Conservation (phyloP, 2,797 vertebrate species). For the Cichlasoma orientale region DNA sequence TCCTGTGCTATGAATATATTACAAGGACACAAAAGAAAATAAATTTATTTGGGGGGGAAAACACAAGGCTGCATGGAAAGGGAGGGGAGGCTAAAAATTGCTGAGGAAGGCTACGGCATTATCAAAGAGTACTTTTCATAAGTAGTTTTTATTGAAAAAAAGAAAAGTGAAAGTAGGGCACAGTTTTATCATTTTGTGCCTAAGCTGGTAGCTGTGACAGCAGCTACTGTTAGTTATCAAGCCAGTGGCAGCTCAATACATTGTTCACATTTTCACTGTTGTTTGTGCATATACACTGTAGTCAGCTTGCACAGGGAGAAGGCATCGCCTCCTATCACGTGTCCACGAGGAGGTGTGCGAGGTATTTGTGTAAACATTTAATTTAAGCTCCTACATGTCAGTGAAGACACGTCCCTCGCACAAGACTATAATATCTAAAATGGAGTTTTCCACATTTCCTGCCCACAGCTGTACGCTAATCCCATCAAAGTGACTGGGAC, state of each 20-base stretch:
- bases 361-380: constrained; percentile 50
- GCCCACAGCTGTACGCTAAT: constrained; percentile 65
- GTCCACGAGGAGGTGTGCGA: constrained; percentile 28
- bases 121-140: constrained; percentile 54
- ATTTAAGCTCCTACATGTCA: constrained; percentile 45
- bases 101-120: constrained; percentile 44
- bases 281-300: not conserved
- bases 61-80: constrained; percentile 23
- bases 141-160: constrained; percentile 40
- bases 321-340: constrained; percentile 26
- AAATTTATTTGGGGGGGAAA: constrained; percentile 45
- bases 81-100: constrained; percentile 39
- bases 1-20: constrained; percentile 74
- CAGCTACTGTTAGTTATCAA: constrained; percentile 39
- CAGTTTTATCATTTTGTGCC: constrained; percentile 49
- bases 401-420: constrained; percentile 30
- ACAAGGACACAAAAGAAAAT: constrained; percentile 68
- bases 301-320: constrained; percentile 33
- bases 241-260: constrained; percentile 10
- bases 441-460: constrained; percentile 37
- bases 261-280: not conserved
- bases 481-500: constrained; percentile 57
- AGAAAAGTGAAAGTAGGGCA: constrained; percentile 62
- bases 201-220: constrained; percentile 45
- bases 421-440: constrained; percentile 43